These are phyloP conservation scores for Drosophila seguyi DNA, from an alignment of 1,140 invertebrate genomes.

Conservation along the genomic window DNA sequence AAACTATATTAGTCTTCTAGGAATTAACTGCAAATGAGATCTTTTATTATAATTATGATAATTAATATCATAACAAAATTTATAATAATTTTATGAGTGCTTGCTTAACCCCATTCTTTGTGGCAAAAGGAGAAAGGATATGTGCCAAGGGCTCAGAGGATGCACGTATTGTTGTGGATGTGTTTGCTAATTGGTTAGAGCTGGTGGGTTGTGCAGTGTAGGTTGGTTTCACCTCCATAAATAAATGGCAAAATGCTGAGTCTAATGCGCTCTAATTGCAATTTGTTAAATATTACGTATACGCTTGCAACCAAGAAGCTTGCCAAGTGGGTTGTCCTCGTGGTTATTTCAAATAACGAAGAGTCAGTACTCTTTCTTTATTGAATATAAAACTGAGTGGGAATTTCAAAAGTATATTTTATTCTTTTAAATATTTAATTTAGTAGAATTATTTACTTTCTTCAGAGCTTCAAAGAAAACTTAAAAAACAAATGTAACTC, in stretches of 20 bases:
- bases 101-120: not conserved
- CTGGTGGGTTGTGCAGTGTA: not conserved
- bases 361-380: not conserved
- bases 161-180: slow-evolving; percentile 22
- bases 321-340: not conserved
- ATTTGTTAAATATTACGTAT: slow-evolving; percentile 64
- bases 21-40: not conserved
- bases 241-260: slow-evolving; percentile 49
- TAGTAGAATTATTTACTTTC: not conserved
- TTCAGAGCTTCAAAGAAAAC: too few species aligned
- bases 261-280: slow-evolving; percentile 72
- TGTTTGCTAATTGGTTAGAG: slow-evolving; percentile 49
- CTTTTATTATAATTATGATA: not conserved
- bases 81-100: not conserved
- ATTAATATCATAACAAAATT: not conserved
- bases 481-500: too few species aligned
- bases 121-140: not conserved
- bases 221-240: slow-evolving; percentile 33
- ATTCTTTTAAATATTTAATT: not conserved
- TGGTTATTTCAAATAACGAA: not conserved
- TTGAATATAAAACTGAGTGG: not conserved
- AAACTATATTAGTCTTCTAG: not conserved
- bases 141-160: not conserved
- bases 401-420: not conserved
- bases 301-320: slow-evolving; percentile 27